Evolutionary conservation across 2,113 vertebrate species (phyloP).

Genomic region (Pachycephala philippinensis): DNA sequence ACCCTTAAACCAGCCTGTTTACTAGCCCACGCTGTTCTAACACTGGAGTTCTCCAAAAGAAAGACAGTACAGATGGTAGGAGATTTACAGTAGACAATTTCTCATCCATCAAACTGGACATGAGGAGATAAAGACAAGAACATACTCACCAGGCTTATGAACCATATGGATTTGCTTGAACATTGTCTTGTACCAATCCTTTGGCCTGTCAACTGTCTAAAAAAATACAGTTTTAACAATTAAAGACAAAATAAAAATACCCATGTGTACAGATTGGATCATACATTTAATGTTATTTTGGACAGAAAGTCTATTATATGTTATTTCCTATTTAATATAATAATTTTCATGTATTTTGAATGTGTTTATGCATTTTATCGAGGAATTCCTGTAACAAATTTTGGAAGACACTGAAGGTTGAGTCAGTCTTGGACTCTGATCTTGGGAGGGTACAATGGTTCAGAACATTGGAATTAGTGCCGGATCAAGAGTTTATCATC

Average conservation of each 20-base stretch:
- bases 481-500: neutral
- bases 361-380: neutral
- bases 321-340: neutral
- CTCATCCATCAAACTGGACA: neutral
- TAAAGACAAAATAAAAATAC: neutral
- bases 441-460: neutral
- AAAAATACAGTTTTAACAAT: conserved; percentile 39
- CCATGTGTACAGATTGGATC: neutral
- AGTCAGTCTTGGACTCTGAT: neutral
- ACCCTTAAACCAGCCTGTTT: neutral
- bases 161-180: conserved; percentile 99
- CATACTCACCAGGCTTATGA: conserved; percentile 87
- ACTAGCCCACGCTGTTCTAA: neutral
- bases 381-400: neutral
- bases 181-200: conserved; percentile 99
- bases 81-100: neutral
- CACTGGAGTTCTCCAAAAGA: neutral
- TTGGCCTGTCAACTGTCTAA: conserved; percentile 95
- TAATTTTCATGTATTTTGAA: neutral
- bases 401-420: neutral
- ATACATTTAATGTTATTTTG: neutral
- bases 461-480: neutral
- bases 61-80: neutral
- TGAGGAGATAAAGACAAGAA: neutral
- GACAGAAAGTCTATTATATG: neutral